phyloP scores from a whole-genome alignment of 2,113 vertebrate species.

The Sinocyclocheilus anshuiensis region DNA sequence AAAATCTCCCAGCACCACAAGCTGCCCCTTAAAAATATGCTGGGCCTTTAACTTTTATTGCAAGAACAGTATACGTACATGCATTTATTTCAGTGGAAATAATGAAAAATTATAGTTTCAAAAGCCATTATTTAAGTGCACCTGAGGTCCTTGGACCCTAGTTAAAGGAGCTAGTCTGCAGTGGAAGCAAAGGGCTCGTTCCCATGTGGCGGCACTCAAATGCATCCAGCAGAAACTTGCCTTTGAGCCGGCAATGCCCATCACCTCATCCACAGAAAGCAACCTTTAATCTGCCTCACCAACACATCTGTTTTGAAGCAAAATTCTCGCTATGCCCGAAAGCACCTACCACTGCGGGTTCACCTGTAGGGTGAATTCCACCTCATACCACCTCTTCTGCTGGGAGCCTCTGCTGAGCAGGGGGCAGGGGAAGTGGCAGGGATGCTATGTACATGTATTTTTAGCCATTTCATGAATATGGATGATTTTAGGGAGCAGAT shows the following conservation, averaged over 20 bases:
- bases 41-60: background rate
- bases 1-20: background rate
- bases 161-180: background rate
- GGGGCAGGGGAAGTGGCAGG: background rate
- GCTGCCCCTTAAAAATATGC: background rate
- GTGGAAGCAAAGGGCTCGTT: background rate
- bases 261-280: conserved; percentile 34
- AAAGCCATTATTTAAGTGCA: background rate
- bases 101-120: background rate
- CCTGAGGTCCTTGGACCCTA: background rate
- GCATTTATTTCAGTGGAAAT: background rate
- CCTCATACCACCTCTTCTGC: conserved; percentile 18
- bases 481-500: conserved; percentile 27
- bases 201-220: conserved; percentile 2
- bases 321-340: background rate
- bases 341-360: background rate
- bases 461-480: conserved; percentile 47
- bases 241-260: conserved; percentile 25
- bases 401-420: background rate
- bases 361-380: conserved; percentile 15
- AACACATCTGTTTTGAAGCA: conserved; percentile 21
- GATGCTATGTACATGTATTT: conserved; percentile 45
- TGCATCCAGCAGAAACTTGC: conserved; percentile 34
- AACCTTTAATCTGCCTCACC: conserved; percentile 22
- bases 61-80: background rate